Evolutionary conservation across 1,140 invertebrate species (phyloP), one percentile per base, ranked within the genome.

Genomic region (Tyrophagus putrescentiae): DNA sequence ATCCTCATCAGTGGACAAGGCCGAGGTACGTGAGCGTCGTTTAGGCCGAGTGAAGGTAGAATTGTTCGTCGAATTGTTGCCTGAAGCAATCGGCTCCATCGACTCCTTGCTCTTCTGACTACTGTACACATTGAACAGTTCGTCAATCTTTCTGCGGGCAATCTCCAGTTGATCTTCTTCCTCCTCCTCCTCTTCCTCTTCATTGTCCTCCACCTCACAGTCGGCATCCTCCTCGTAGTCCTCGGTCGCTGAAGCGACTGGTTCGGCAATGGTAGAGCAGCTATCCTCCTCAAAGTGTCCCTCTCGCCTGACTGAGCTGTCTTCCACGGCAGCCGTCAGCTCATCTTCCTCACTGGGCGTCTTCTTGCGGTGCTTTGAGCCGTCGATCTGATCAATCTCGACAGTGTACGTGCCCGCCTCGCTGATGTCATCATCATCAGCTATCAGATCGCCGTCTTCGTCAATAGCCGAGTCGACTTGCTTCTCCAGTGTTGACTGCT

Each of bases 341-440:
- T 39, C 36, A 39, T 39, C 36, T 13, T 13, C 36, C 21, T 39
- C 36, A 39, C 21, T 39, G 21, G 13, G 13, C 36, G 36, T 39
- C 21, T 39, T 21, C 31, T 6, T 48, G 23, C 31, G 23, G 21
- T 48, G 23, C 23, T 48, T 21, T 48, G 21, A 7, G 7, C 7
- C 7, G 25, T 32, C 45, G 31, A 25, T 29, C 31, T 64, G 41
- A 36, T 71, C 71, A 25, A 60, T 66, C 45, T 71, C 72, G 33
- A 92, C 80, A 0, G 87, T 91, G 65, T 91, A 92, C 1, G 87
- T 92, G 29, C 87, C 87, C 5, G 84, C 77, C 69, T 87, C 84
- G 70, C 84, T 87, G 27, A 74, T 70, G 64, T 67, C 66, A 52
- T 71, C 70, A 23, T 18, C 7, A 48, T 65, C 68, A 59, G 58